These are phyloP conservation scores for Malurus cyaneus DNA, from an alignment of 2,113 vertebrate species.

Conservation along the genomic window DNA sequence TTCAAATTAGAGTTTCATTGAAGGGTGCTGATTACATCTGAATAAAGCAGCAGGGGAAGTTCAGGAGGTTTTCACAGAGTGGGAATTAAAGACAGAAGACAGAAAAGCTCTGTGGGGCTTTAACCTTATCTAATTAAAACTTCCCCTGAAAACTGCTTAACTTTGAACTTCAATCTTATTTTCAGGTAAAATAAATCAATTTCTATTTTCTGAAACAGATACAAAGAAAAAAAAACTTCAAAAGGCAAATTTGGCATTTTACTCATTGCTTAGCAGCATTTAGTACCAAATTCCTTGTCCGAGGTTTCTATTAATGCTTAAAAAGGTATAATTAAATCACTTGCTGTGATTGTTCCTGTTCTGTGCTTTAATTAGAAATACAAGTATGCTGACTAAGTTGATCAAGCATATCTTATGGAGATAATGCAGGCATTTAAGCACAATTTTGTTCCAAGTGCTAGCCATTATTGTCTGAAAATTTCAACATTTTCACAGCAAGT, in stretches of 20 bases:
- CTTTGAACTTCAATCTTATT: slow-evolving; percentile 31
- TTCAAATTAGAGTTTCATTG: slow-evolving; percentile 56
- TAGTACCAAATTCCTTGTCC: not conserved
- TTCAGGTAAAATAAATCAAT: not conserved
- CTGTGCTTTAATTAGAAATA: not conserved
- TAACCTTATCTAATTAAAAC: slow-evolving; percentile 57
- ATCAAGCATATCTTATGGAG: not conserved
- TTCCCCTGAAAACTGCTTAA: not conserved
- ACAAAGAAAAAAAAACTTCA: not conserved
- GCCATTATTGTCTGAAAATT: not conserved
- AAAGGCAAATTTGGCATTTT: not conserved
- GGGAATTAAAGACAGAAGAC: slow-evolving; percentile 54
- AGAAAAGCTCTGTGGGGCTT: slow-evolving; percentile 42
- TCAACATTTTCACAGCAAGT: not conserved
- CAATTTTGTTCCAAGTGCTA: not conserved
- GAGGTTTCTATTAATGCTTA: not conserved
- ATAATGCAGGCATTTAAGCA: not conserved
- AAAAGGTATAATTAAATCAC: not conserved
- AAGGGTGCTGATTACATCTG: slow-evolving; percentile 50
- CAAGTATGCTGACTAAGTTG: not conserved
- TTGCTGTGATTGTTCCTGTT: not conserved
- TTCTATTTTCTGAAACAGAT: slow-evolving; percentile 9
- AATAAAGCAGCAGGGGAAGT: slow-evolving; percentile 53
- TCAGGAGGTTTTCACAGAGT: slow-evolving; percentile 44
- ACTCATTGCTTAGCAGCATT: not conserved